A percentile compares a stretch with the other conserved stretches of the same genome.
Conservation (phyloP, 2,888 invertebrate species). For the Phragmatobia fuliginosa region DNA sequence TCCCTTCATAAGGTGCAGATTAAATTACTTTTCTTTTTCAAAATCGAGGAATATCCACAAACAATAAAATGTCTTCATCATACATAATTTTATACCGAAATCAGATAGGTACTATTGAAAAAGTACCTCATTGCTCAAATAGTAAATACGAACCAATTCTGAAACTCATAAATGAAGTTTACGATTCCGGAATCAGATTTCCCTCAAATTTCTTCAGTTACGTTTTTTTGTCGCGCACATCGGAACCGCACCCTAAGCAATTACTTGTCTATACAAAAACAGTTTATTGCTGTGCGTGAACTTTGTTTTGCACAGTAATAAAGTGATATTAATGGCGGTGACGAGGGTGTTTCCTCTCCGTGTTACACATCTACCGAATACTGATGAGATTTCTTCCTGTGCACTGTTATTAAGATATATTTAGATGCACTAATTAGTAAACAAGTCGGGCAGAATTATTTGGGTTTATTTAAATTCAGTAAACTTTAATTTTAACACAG, state of each 20-base stretch:
- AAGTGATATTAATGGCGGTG: slow-evolving; percentile 24
- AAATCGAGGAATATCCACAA: background rate
- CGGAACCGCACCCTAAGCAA: slow-evolving; percentile 16
- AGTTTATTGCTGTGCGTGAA: slow-evolving; percentile 24
- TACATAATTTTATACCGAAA: background rate
- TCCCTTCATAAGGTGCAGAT: background rate
- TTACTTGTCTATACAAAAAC: slow-evolving; percentile 25
- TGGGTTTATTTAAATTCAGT: too few species aligned
- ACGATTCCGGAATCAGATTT: background rate
- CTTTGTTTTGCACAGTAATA: slow-evolving; percentile 26
- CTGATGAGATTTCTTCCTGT: slow-evolving; percentile 7
- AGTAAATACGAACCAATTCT: background rate
- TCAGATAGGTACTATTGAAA: background rate
- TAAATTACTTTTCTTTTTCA: too few species aligned
- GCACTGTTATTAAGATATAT: background rate
- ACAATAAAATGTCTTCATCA: background rate
- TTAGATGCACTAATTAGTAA: background rate
- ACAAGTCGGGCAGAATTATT: too few species aligned
- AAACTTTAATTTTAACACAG: too few species aligned
- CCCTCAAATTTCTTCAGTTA: background rate
- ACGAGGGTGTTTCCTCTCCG: slow-evolving; percentile 17
- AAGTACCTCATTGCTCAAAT: background rate
- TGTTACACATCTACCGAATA: slow-evolving; percentile 7
- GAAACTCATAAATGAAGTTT: background rate
- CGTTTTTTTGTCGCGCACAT: background rate